Base-by-base conservation (phyloP, 2,113 vertebrate species). In the Mobula hypostoma region DNA sequence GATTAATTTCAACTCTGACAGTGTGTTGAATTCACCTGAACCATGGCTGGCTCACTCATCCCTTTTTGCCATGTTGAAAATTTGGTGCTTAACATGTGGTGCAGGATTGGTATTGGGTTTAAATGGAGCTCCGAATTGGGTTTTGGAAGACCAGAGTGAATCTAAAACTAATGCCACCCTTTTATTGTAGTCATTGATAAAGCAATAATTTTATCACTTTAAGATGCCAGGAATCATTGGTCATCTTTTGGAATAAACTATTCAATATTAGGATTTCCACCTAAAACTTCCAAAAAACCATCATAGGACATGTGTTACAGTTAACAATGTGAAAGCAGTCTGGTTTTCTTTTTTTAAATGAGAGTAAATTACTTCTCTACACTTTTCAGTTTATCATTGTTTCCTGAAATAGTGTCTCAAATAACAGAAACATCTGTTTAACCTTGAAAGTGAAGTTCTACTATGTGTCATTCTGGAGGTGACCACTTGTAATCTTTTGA, bases 21-120 rank as follows among this genome's bases (percentile, higher is more conserved):
- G 58, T 66, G 85, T 88, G 27, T 88, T 88, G 27, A 88, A 88
- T 66, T 63, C 56, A 63, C 68, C n/a, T 48, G 21, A 92, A 72
- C 68, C 7, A 74, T 11, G 36, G 36, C n/a, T 92, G n/a, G n/a
- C 21, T 32, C 15, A 21, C 88, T 92, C 88, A 92, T 72, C 32
- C 32, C 32, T 70, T 40, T 68, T 68, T 40, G 58, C 58, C 29
- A 61, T 17, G 29, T 63, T 63, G 48, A 85, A 85, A 21, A 63
- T 88, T 61, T 63, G 58, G 29, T 88, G 85, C 1, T 27, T 29
- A 66, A 12, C 63, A 90, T 66, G 61, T 66, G 29, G 14, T 90
- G 58, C 61, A 90, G 32, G 17, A 40, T 92, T 36, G 90, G 32
- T 19, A 27, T 92, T 92, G 66, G 66, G 90, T 72, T 92, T 92